These are phyloP conservation scores for Laticauda laticaudata DNA, from an alignment of 2,113 vertebrate species.

Conservation along the genomic window DNA sequence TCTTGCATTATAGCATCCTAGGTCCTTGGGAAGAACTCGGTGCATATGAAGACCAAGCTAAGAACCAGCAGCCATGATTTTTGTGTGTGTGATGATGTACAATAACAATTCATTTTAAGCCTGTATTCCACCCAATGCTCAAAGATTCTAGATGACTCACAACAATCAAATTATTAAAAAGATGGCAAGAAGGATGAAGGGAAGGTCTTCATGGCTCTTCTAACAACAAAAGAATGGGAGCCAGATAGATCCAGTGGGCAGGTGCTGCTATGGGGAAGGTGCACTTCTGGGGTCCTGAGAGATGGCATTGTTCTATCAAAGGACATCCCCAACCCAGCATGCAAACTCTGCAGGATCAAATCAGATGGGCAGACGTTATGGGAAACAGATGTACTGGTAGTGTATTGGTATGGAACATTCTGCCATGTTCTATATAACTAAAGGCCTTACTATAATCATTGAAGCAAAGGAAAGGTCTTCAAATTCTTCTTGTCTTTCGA, in stretches of 20 bases:
- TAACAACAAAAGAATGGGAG: background rate
- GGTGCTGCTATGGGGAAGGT: background rate
- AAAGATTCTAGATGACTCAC: background rate
- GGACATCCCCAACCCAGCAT: background rate
- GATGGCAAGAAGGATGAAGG: background rate
- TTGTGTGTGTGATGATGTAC: background rate
- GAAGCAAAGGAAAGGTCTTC: background rate
- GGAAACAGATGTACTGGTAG: background rate
- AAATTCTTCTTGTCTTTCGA: background rate
- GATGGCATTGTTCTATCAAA: background rate
- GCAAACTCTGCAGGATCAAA: background rate
- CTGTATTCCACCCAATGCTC: background rate
- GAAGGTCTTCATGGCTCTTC: background rate
- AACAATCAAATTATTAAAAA: background rate
- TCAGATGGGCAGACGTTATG: background rate
- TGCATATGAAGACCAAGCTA: background rate
- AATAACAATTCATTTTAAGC: background rate
- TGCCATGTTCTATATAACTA: background rate
- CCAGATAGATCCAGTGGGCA: background rate
- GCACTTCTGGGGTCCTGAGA: background rate
- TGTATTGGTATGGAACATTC: background rate
- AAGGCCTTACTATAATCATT: background rate
- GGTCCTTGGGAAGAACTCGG: background rate
- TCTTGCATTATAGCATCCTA: background rate
- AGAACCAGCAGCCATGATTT: background rate